Evolutionary conservation across 1,140 invertebrate genomes (phyloP).

Genomic region (Wiebesia pumilae): DNA sequence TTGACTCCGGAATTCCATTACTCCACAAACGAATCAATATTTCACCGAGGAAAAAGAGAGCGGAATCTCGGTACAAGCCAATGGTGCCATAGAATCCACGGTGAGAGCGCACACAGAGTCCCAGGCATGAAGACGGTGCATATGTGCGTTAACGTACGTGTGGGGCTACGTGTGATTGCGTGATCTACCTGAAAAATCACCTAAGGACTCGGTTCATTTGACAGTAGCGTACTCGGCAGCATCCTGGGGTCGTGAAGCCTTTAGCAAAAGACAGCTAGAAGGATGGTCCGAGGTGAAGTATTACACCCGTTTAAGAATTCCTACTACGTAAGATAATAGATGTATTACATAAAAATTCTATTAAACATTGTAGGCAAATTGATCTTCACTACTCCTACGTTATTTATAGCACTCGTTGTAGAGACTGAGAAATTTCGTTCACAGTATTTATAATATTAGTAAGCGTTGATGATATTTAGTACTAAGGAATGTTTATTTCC

Average conservation of each 20-base stretch:
- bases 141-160: not conserved
- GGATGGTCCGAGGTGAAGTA: not conserved
- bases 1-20: constrained; percentile 68
- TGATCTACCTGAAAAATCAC: constrained; percentile 49
- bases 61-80: constrained; percentile 44
- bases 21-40: constrained; percentile 63
- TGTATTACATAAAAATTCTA: constrained; percentile 24
- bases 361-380: constrained; percentile 5
- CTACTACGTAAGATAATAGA: not conserved
- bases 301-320: constrained; percentile 24
- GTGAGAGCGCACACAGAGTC: not conserved
- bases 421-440: not conserved
- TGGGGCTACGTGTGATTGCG: not conserved
- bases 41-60: constrained; percentile 55
- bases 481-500: no score
- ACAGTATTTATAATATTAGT: not conserved
- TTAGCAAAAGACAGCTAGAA: not conserved
- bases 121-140: not conserved
- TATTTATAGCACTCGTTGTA: not conserved
- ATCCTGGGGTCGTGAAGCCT: not conserved
- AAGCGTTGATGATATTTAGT: no score
- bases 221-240: constrained; percentile 4
- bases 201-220: constrained; percentile 45
- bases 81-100: constrained; percentile 46
- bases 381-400: not conserved